Base-by-base conservation (phyloP, 2,888 invertebrate genomes). In the Prosapia bicincta region DNA sequence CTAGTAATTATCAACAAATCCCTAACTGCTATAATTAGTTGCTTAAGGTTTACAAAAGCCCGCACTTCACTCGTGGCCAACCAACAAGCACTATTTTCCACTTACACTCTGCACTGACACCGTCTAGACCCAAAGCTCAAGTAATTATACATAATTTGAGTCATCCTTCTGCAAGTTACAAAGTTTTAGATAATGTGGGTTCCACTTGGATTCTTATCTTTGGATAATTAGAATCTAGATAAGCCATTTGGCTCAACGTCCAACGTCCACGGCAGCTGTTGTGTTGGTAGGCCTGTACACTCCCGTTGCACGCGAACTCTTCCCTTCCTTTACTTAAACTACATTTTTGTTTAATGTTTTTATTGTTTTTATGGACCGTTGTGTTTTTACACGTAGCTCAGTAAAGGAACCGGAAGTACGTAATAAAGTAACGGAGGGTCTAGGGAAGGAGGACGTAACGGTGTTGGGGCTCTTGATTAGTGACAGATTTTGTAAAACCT, bases 201-300 rank as follows among this genome's bases (percentile, higher is more conserved):
- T 69, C 69, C 69, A 74, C 69, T 68, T 74, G 74, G 74, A 74
- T 74, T 69, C 69, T 74, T 74, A 74, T 74, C 74, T 54, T 13
- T 30, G 54, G 72, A 74, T 74, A 74, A 74, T 74, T 74, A 74
- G 74, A 28, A 74, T 74, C 74, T 69, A 54, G 74, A 74, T 74
- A 74, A 74, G 15, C 25, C n/a, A 38, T 67, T 66, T 32, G 67
- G 68, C 73, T 73, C 74, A 74, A 74, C 74, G 74, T 69, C 69
- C 43, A 74, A 69, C 69, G 74, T 54, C 73, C 32, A 73, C n/a
- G 10, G 73, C 73, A 73, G 73, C 73, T 73, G 73, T 73, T 68
- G 67, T 13, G 67, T 25, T 54, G 54, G n/a, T 54, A 20, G 5
- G n/a, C n/a, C n/a, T n/a, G n/a, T n/a, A n/a, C n/a, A n/a, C n/a